phyloP scores from a whole-genome alignment of 2,888 invertebrate species.

The Eudasyphora cyanicolor region DNA sequence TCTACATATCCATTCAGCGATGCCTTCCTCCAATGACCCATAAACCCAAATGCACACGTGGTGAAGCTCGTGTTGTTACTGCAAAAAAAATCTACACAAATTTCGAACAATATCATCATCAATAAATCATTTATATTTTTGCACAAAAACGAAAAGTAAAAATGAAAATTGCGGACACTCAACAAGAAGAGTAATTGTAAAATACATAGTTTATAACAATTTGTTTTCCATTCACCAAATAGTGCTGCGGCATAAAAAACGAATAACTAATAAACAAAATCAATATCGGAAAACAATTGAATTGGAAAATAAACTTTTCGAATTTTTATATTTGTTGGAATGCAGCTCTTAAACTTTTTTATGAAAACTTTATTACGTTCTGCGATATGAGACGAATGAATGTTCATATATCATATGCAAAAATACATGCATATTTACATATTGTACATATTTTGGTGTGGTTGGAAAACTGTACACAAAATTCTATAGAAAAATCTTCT shows the following conservation, averaged over 20 bases:
- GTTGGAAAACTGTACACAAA: too few species aligned
- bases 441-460: too few species aligned
- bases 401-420: too few species aligned
- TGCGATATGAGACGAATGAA: too few species aligned
- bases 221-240: too few species aligned
- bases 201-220: background rate
- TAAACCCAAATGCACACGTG: background rate
- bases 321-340: too few species aligned
- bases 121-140: constrained; percentile 29
- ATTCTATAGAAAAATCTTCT: too few species aligned
- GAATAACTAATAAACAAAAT: background rate
- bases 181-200: background rate
- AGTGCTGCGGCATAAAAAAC: background rate
- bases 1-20: too few species aligned
- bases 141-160: background rate
- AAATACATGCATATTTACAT: too few species aligned
- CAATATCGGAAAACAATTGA: background rate
- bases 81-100: background rate
- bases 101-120: too few species aligned
- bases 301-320: background rate
- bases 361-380: too few species aligned
- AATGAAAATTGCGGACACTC: background rate
- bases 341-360: too few species aligned
- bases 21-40: constrained; percentile 2
- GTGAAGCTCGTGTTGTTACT: background rate